These are phyloP conservation scores for Psephotus haematonotus DNA, from an alignment of 2,113 vertebrate species.

Conservation along the genomic window DNA sequence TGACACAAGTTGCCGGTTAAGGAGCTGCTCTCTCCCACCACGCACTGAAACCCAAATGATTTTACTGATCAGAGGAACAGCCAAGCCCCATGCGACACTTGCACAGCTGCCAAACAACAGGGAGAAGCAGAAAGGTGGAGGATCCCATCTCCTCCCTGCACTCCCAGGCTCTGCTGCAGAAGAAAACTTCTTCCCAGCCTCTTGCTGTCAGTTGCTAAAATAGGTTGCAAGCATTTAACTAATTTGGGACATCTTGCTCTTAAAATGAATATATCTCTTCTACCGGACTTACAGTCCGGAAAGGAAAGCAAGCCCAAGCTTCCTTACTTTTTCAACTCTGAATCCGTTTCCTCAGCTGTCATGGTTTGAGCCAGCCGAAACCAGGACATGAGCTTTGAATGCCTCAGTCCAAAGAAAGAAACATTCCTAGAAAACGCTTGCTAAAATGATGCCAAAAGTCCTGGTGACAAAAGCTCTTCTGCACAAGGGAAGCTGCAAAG, in stretches of 20 bases:
- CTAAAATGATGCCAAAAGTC: neutral
- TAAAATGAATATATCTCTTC: neutral
- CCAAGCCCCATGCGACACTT: rapidly evolving
- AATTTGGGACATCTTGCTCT: neutral
- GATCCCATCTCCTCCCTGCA: neutral
- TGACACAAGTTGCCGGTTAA: neutral
- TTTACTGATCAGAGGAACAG: neutral
- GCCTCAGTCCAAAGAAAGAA: neutral
- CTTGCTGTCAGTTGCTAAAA: neutral
- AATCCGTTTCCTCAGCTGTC: neutral
- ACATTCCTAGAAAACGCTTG: neutral
- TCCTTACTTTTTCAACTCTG: neutral
- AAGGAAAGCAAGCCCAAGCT: neutral
- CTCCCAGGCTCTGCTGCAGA: neutral
- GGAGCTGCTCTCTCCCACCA: neutral
- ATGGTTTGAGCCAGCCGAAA: neutral
- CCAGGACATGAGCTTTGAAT: neutral
- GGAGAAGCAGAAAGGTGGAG: neutral
- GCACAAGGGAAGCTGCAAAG: neutral
- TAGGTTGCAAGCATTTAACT: neutral
- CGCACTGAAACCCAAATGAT: neutral
- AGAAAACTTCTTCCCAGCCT: neutral
- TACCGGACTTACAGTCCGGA: neutral
- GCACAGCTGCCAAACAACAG: neutral
- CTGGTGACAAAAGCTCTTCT: neutral